A percentile compares a stretch with the other conserved stretches of the same genome.
Conservation (phyloP, 2,888 invertebrate genomes). For the Eremobia ochroleuca region DNA sequence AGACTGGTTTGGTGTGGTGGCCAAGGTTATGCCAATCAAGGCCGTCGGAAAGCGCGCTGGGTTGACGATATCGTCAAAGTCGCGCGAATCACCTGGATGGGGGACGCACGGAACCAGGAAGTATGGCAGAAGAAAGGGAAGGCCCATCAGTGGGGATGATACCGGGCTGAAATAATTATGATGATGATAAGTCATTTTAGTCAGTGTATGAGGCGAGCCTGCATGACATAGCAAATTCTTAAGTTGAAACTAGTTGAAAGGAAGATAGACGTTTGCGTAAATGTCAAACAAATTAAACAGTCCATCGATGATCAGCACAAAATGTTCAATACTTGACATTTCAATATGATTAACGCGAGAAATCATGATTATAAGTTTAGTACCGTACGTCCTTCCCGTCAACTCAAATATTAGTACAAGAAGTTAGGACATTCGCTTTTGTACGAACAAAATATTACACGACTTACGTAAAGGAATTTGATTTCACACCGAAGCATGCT, state of each 20-base stretch:
- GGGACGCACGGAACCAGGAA: too few species aligned
- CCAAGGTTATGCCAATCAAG: background rate
- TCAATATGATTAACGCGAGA: background rate
- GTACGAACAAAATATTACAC: constrained; percentile 18
- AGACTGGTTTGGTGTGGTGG: background rate
- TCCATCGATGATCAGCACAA: background rate
- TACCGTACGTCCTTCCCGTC: too few species aligned
- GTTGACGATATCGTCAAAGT: background rate
- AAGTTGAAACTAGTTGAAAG: background rate
- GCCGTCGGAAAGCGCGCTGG: background rate
- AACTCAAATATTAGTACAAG: constrained; percentile 2
- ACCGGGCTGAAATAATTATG: too few species aligned
- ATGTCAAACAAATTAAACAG: background rate
- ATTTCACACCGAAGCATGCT: constrained; percentile 32
- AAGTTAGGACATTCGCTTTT: constrained; percentile 2
- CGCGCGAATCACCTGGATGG: too few species aligned
- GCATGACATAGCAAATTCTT: background rate
- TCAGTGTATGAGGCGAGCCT: background rate
- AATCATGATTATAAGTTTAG: background rate
- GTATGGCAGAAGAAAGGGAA: too few species aligned
- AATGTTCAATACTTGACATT: background rate
- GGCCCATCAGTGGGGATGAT: too few species aligned
- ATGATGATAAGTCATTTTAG: too few species aligned
- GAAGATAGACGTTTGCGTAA: background rate
- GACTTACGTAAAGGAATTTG: constrained; percentile 43